Evolutionary conservation across 1,140 invertebrate genomes (phyloP), one percentile per base, ranked within the genome.

Genomic region (Papilio glaucus): DNA sequence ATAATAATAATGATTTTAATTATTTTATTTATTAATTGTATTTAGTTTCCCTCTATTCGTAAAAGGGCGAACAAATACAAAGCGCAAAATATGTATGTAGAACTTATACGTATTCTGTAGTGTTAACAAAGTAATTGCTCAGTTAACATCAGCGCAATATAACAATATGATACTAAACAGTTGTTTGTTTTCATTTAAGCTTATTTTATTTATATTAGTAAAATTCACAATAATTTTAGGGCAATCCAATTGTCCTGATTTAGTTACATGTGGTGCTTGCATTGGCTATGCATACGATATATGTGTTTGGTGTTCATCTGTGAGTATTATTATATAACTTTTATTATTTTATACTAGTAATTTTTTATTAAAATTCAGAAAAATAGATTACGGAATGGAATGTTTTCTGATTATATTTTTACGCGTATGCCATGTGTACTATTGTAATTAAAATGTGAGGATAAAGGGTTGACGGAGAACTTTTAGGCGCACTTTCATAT

Each of bases 221-320:
- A n/a, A 15, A 15, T 53, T 53, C 45, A 15, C 6, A 18, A 37
- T n/a, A 1, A n/a, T 33, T 18, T 49, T 33, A 37, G 13, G 42
- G 53, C 42, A 69, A 12, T 53, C 67, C 2, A 15, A 37, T 53
- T 69, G 67, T 69, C 45, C 13, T 21, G 37, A 69, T 53, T 53
- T 69, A 15, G 9, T 33, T 15, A 69, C 67, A 12, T 69, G 67
- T 53, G 67, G 67, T n/a, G 45, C 24, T 33, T 69, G 67, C 45
- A 53, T 69, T 12, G 45, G 42, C 0, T 18, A 69, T 69, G 67
- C 42, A 10, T 18, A 41, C 13, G 67, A 69, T 37, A n/a, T 13
- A 0, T 69, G 67, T 69, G 67, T 69, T 69, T 69, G 67, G 67
- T 69, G 67, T 53, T 7, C 67, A 4, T 45, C 45, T 12, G 67